Evolutionary conservation across 2,113 vertebrate species (phyloP).

Genomic region (Plectropomus leopardus): DNA sequence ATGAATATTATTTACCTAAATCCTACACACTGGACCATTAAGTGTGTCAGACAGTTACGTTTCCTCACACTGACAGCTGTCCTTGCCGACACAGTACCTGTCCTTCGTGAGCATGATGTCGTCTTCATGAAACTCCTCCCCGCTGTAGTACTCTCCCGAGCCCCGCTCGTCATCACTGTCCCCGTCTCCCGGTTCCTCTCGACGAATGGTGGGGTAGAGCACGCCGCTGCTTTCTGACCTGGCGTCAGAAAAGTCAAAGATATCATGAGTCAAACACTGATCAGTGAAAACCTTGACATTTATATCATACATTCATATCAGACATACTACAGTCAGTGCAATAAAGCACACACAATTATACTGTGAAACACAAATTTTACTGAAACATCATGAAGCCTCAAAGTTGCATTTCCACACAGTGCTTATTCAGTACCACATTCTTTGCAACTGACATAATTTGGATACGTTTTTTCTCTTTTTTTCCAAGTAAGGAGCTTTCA

Average conservation of each 20-base stretch:
- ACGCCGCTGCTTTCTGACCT: slow-evolving; percentile 90
- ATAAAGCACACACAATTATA: not conserved
- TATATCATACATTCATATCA: too few species aligned
- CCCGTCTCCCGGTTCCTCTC: slow-evolving; percentile 80
- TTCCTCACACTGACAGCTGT: not conserved
- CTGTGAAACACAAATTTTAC: not conserved
- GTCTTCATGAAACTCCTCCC: slow-evolving; percentile 92
- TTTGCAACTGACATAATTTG: not conserved
- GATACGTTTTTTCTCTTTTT: too few species aligned
- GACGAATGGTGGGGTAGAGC: slow-evolving; percentile 87
- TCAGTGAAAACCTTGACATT: not conserved
- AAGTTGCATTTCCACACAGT: slow-evolving; percentile 1
- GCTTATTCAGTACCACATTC: not conserved
- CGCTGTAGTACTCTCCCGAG: slow-evolving; percentile 91
- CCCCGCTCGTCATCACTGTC: slow-evolving; percentile 88
- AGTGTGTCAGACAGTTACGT: not conserved
- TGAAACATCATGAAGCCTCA: not conserved
- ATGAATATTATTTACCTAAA: too few species aligned
- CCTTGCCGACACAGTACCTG: slow-evolving; percentile 80
- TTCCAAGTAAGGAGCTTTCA: not conserved
- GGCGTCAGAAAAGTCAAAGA: slow-evolving; percentile 9
- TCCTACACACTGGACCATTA: too few species aligned
- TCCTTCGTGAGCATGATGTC: slow-evolving; percentile 88
- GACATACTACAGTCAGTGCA: not conserved
- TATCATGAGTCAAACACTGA: not conserved